Percentiles rank a stretch among this genome's conserved stretches.
Evolutionary conservation across 2,888 invertebrate genomes (phyloP).

Genomic region (Hemistola chrysoprasaria): DNA sequence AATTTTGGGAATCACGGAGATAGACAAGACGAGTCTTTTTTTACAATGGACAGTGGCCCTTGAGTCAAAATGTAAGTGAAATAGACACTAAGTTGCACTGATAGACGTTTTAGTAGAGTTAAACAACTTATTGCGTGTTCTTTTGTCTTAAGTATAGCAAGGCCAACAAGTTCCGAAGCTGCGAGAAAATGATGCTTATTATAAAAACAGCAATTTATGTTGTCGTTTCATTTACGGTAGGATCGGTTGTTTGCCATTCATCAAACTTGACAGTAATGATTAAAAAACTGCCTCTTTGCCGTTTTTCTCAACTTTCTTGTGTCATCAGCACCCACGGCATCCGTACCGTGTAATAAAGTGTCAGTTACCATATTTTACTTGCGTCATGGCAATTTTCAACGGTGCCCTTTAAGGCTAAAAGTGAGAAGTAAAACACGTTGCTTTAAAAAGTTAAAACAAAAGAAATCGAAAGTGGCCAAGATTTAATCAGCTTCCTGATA

Average conservation of each 20-base stretch:
- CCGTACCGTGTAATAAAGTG: conserved; percentile 23
- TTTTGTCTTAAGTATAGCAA: too few relatives aligned
- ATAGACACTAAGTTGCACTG: conserved; percentile 4
- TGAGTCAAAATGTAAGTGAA: conserved; percentile 4
- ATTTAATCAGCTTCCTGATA: conserved; percentile 16
- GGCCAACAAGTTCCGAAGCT: too few relatives aligned
- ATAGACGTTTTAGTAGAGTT: conserved; percentile 6
- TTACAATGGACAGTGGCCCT: conserved; percentile 16
- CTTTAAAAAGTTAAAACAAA: conserved; percentile 22
- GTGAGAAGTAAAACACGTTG: conserved; percentile 23
- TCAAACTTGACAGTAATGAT: conserved; percentile 7
- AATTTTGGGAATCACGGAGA: conserved; percentile 22
- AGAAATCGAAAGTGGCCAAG: conserved; percentile 25
- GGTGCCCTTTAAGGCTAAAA: conserved; percentile 28
- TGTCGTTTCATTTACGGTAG: too few relatives aligned
- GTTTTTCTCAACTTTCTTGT: conserved; percentile 18
- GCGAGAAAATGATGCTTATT: too few relatives aligned
- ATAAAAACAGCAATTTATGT: too few relatives aligned
- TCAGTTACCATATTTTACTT: conserved; percentile 24
- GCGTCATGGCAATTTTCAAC: conserved; percentile 24
- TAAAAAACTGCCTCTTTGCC: conserved; percentile 5
- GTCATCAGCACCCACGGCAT: conserved; percentile 14
- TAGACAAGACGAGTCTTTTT: conserved; percentile 5
- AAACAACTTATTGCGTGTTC: too few relatives aligned
- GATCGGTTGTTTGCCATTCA: not conserved